Percentiles rank a stretch among this genome's conserved stretches.
These are phyloP conservation scores for Cnemophilus loriae DNA, from an alignment of 2,113 vertebrate species.

Conservation along the genomic window DNA sequence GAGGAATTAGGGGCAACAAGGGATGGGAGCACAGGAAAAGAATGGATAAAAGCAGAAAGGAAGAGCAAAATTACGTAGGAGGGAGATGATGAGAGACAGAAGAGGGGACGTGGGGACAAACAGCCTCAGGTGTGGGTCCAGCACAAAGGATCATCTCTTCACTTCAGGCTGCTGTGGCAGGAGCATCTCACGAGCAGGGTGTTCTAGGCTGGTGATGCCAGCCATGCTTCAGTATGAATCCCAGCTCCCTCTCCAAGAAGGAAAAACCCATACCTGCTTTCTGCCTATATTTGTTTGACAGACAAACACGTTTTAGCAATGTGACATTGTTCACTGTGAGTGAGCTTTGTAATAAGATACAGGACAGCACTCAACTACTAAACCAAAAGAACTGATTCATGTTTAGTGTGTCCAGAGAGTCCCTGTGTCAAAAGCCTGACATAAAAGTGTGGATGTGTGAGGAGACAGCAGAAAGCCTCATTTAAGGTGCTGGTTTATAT, in stretches of 20 bases:
- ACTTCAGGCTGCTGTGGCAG: background rate
- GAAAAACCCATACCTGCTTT: background rate
- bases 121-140: background rate
- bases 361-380: background rate
- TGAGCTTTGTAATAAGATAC: background rate
- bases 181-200: background rate
- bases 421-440: background rate
- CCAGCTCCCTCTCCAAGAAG: background rate
- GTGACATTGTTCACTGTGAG: background rate
- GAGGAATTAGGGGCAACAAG: background rate
- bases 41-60: background rate
- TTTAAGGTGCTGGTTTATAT: background rate
- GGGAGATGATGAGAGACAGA: background rate
- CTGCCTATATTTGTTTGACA: background rate
- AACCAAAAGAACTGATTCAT: slow-evolving; percentile 3
- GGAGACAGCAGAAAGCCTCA: background rate
- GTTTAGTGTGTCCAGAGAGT: background rate
- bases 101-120: background rate
- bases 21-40: background rate
- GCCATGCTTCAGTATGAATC: background rate
- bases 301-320: background rate
- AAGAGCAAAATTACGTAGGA: background rate
- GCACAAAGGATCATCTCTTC: background rate
- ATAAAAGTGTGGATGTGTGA: background rate
- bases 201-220: background rate